Evolutionary conservation across 2,113 vertebrate species (phyloP).

Genomic region (Tiliqua scincoides): DNA sequence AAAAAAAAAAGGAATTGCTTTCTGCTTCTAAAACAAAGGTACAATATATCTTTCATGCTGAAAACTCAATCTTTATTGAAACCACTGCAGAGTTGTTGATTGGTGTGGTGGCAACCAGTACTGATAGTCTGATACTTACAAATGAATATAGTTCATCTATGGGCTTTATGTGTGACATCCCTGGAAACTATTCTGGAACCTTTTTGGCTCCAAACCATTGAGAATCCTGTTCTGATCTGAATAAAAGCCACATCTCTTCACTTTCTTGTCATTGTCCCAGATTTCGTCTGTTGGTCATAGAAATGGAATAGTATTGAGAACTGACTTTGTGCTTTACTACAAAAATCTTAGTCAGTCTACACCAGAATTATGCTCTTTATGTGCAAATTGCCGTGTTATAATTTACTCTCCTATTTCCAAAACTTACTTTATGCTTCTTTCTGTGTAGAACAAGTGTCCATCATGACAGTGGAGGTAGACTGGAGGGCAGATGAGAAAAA

Average conservation of each 20-base stretch:
- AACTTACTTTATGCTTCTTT: neutral
- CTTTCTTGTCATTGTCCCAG: neutral
- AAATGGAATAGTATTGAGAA: neutral
- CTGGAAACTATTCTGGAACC: neutral
- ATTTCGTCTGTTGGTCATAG: neutral
- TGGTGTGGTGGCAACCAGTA: neutral
- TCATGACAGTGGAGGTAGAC: slow-evolving; percentile 30
- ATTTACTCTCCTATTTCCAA: slow-evolving; percentile 60
- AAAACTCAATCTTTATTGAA: neutral
- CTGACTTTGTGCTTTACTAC: too few relatives aligned
- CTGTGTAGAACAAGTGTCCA: slow-evolving; percentile 24
- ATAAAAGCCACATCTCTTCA: neutral
- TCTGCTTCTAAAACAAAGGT: neutral
- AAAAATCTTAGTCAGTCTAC: too few relatives aligned
- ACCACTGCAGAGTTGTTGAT: neutral
- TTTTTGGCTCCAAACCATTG: neutral
- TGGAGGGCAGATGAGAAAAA: slow-evolving; percentile 19
- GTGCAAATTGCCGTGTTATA: slow-evolving; percentile 56
- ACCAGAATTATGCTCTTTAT: slow-evolving; percentile 46
- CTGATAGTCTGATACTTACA: too few relatives aligned
- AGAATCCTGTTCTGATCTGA: neutral
- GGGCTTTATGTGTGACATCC: too few relatives aligned
- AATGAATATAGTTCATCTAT: neutral
- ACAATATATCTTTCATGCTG: slow-evolving; percentile 25
- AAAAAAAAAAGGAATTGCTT: neutral